Evolutionary conservation across 2,888 invertebrate genomes (phyloP), one percentile per base, ranked within the genome.

Genomic region (Cataglyphis altisquamis): DNA sequence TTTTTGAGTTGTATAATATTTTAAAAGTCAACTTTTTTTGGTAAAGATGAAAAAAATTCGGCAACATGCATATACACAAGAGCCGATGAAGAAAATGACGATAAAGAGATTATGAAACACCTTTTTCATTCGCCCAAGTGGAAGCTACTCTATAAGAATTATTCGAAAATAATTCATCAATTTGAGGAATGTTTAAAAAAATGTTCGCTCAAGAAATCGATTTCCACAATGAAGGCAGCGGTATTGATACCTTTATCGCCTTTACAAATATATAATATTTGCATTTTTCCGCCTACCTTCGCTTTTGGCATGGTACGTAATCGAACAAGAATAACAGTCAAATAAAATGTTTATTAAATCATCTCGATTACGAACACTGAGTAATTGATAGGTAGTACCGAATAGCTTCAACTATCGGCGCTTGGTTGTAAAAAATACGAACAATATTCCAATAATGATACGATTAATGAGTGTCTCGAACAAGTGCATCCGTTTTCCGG

Each of bases 211-310:
- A 32, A 66, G 15, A 66, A 39, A 32, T 21, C 18, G 10, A 15
- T 29, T 39, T 78, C 48, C 10, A 62, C 41, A 21, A 73, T 52
- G 0, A 77, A 74, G 4, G 60, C 77, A 18, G 68, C 70, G 57
- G 62, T 88, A 21, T 18, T 93, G 29, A 89, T 95, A 48, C 94
- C 95, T 0, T 86, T 96, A 45, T 92, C 95, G 1, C 95, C 95
- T 0, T 90, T 93, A 52, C 93, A 95, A 84, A 92, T 95, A 41
- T 94, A 94, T 82, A 94, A 94, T 52, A 90, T 95, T 12, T 92
- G 91, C 74, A 92, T 95, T 21, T 90, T 87, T 29, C 95, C 95
- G 1, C 90, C 84, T 18, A 84, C 90, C 10, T 92, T 94, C 85
- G 91, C 91, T 63, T 94, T 94, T 72, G 94, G 93, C 68, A 90